Conservation (phyloP, 2,888 invertebrate species). For the Troilus luridus region DNA sequence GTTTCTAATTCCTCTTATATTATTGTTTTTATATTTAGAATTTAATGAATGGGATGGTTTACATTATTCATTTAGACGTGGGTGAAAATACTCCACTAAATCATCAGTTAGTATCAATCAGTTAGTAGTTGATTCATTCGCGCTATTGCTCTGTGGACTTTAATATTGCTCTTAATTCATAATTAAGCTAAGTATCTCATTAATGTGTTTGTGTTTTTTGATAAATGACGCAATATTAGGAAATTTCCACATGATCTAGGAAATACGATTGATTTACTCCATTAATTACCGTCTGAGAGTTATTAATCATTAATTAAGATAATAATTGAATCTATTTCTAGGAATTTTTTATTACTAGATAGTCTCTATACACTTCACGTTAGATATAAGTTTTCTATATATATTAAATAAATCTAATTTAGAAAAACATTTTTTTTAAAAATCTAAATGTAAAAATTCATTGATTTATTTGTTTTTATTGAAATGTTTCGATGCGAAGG, state of each 20-base stretch:
- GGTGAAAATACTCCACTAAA: not conserved
- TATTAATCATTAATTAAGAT: not conserved
- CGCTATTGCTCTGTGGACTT: not conserved
- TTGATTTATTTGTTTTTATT: no score
- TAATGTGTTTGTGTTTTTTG: not conserved
- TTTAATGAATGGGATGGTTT: not conserved
- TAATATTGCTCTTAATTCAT: not conserved
- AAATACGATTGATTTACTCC: not conserved
- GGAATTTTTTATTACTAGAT: not conserved
- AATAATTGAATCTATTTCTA: not conserved
- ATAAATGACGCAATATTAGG: not conserved
- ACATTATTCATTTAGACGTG: not conserved
- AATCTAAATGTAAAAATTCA: no score
- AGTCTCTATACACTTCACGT: not conserved
- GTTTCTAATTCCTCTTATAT: not conserved
- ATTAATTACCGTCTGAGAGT: not conserved
- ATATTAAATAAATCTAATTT: no score
- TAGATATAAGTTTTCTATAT: not conserved
- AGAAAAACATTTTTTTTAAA: no score
- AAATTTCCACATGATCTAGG: not conserved
- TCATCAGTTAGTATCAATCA: not conserved
- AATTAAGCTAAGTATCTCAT: not conserved
- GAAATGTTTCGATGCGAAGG: no score
- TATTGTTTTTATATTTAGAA: not conserved
- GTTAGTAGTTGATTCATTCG: not conserved